phyloP scores from a whole-genome alignment of 2,113 vertebrate species.

The Pteropus alecto region DNA sequence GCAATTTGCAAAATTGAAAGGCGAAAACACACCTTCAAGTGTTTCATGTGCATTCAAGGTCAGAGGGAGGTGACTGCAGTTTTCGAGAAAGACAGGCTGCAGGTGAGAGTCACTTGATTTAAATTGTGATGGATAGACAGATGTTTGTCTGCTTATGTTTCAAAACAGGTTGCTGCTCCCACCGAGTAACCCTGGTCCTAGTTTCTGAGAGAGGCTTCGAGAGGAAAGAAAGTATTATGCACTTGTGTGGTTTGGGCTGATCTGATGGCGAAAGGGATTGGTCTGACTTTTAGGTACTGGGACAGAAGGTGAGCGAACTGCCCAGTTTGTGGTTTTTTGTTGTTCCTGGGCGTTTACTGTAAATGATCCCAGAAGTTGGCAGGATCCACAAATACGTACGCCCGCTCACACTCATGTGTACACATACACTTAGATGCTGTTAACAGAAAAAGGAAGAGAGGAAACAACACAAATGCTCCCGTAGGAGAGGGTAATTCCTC shows the following conservation, averaged over 20 bases:
- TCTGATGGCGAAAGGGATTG: background rate
- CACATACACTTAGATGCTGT: background rate
- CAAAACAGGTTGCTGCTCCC: background rate
- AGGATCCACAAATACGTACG: background rate
- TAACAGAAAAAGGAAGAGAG: background rate
- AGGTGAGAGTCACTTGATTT: background rate
- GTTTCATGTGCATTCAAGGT: constrained; percentile 37
- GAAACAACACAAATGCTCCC: background rate
- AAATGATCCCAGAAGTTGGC: background rate
- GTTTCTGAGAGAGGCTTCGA: background rate
- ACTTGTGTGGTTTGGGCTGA: background rate
- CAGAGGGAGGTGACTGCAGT: background rate
- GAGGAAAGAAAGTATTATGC: background rate
- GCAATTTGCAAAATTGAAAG: constrained; percentile 48
- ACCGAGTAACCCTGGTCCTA: background rate
- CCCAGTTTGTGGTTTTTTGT: background rate
- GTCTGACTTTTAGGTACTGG: background rate
- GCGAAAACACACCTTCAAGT: background rate
- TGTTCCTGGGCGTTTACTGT: background rate
- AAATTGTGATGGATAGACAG: background rate
- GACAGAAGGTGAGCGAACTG: background rate
- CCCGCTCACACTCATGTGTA: too few species aligned
- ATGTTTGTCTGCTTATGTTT: background rate
- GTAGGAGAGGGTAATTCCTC: background rate
- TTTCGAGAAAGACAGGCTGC: background rate